Conservation (phyloP, 1,140 invertebrate species). For the Drosophila tani region DNA sequence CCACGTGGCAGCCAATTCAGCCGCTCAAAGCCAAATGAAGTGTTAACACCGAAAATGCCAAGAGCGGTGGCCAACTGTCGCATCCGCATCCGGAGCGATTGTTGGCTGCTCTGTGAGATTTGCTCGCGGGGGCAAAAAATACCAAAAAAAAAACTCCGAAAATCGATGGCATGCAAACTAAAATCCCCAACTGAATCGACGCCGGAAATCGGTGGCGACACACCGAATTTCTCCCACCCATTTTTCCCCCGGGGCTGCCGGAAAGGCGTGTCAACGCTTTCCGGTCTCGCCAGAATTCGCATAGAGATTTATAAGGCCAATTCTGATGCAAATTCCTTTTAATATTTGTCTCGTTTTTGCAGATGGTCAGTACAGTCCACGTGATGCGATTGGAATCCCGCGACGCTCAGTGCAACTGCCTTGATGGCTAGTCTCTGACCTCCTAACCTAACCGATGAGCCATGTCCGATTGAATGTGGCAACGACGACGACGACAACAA, state of each 20-base stretch:
- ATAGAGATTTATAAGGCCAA: constrained; percentile 18
- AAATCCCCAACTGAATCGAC: constrained; percentile 33
- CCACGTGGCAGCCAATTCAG: constrained; percentile 40
- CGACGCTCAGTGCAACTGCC: constrained; percentile 57
- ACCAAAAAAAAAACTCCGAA: not conserved
- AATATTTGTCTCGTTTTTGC: constrained; percentile 29
- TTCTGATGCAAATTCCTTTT: constrained; percentile 44
- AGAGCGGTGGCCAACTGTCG: constrained; percentile 62
- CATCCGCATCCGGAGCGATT: constrained; percentile 53
- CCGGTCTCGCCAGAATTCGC: constrained; percentile 39
- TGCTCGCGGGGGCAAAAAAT: not conserved
- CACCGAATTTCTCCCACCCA: not conserved
- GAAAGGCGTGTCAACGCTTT: constrained; percentile 57
- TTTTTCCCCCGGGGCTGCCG: constrained; percentile 4
- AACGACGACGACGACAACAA: constrained; percentile 3
- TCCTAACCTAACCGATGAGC: constrained; percentile 23
- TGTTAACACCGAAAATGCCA: constrained; percentile 58
- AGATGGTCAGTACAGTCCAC: constrained; percentile 49
- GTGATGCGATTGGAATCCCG: constrained; percentile 68
- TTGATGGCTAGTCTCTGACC: constrained; percentile 65
- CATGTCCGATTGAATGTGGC: constrained; percentile 49
- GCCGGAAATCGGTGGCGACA: constrained; percentile 36
- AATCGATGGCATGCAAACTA: constrained; percentile 35
- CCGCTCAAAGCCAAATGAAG: constrained; percentile 63
- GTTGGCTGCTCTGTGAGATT: constrained; percentile 20